Percentiles rank a stretch among this genome's conserved stretches.
phyloP scores from a whole-genome alignment of 2,797 vertebrate genomes.

The Rhincodon typus region DNA sequence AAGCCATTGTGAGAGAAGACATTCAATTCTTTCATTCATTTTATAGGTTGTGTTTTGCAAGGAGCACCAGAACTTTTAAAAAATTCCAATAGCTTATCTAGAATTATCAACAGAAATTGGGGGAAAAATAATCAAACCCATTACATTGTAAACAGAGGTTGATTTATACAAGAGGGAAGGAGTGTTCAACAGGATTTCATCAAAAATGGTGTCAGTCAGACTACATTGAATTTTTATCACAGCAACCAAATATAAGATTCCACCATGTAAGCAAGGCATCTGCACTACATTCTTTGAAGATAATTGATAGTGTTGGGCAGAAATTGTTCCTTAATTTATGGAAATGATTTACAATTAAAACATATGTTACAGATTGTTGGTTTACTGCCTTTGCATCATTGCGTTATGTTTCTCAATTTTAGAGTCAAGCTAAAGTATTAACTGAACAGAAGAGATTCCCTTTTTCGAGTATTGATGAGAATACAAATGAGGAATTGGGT shows the following conservation, averaged over 20 bases:
- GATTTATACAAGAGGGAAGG: neutral
- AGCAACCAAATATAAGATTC: neutral
- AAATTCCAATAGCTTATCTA: neutral
- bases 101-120: neutral
- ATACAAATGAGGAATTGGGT: slow-evolving; percentile 91
- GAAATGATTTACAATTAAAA: neutral
- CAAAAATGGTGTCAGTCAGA: neutral
- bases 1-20: neutral
- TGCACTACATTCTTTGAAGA: neutral
- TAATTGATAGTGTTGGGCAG: neutral
- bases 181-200: neutral
- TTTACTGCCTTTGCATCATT: neutral
- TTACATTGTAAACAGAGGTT: neutral
- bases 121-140: neutral
- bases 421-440: slow-evolving; percentile 89
- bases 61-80: neutral
- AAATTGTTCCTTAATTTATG: neutral
- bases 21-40: neutral
- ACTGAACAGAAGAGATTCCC: slow-evolving; percentile 89
- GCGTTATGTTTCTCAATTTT: slow-evolving; percentile 44
- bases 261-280: neutral
- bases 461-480: slow-evolving; percentile 79
- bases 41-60: neutral
- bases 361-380: neutral
- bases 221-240: neutral